Base-by-base conservation (phyloP, 2,113 vertebrate species). In the Nesoenas mayeri region DNA sequence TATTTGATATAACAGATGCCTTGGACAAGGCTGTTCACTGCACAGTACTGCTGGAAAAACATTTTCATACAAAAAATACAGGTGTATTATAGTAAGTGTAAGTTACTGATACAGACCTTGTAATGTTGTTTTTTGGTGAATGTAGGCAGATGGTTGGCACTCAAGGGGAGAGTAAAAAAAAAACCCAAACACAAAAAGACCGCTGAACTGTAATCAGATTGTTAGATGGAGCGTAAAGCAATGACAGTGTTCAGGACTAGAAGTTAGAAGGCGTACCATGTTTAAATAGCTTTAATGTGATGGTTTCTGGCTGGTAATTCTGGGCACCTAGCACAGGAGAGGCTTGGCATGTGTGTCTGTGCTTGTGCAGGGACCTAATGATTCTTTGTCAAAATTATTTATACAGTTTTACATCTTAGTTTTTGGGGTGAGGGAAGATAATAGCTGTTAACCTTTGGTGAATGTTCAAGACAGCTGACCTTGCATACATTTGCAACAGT, bases 141-240 rank as follows among this genome's bases (percentile, higher is more conserved):
- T 83, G 20, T 83, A 71, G 91, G 88, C 97, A 97, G 92, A 89
- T 97, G 96, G 82, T 95, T 97, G 94, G 64, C 77, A 94, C 88
- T 95, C 83, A 81, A 83, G 72, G 83, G 90, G 56, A 95, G 67
- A 93, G n/a, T 90, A 29, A 65, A 93, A 83, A 95, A 88, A 65
- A 50, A 89, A 24, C 11, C 5, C 28, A 93, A 94, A 85, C 78
- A 93, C 80, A 93, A 81, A 89, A 93, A 91, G 72, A 78, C 69
- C 40, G 2, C 93, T 96, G 96, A 96, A 87, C 92, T 96, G 67
- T 96, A 96, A 82, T 96, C 40, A 51, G 50, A 91, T 96, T 93
- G 88, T 96, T 97, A 95, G 92, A 80, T 95, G 53, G 71, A 92
- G 83, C 25, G 1, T 93, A 94, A 94, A 96, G 89, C 88, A 95